Evolutionary conservation across 2,113 vertebrate species (phyloP), one percentile per base, ranked within the genome.

Genomic region (Epinephelus fuscoguttatus): DNA sequence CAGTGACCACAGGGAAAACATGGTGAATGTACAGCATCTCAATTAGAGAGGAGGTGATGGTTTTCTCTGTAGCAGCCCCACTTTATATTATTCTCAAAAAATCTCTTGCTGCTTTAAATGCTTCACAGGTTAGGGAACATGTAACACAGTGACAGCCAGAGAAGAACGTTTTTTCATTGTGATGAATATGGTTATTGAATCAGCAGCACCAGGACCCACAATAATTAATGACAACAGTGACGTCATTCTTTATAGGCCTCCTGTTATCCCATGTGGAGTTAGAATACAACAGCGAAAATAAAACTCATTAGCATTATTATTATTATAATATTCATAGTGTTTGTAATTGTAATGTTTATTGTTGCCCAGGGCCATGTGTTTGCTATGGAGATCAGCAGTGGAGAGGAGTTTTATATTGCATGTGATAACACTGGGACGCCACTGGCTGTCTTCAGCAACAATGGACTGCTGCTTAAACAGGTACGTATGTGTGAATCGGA

Each of bases 341-440:
- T 3, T 70, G 19, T 47, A 42, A 64, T 18, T 60, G 0, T n/a
- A 12, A 2, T 80, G 18, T 73, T 47, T 69, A 1, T 69, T 70
- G 18, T 57, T 80, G 27, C 64, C 42, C 82, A 94, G 93, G 98
- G 98, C 45, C 98, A 99, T 59, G 96, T 99, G 67, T 99, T 99
- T 85, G 98, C 98, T 9, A 99, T 99, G 98, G 98, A 99, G 89
- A 98, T 99, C 85, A 99, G 98, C 94, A 99, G 98, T 4, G 98
- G 98, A 25, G 98, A 99, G 0, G 98, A 99, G 93, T 99, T 98
- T 93, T 99, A 99, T 83, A 99, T 99, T 25, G 98, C 98, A 0
- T 98, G 97, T 5, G 98, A 99, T 88, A 99, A 99, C 86, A 99
- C 98, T 0, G 98, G 98, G 10, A 99, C 98, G 0, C 98, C 98